Conservation (phyloP, 53 echinoderm and acorn worm genomes). For the Hippasteria phrygiana region DNA sequence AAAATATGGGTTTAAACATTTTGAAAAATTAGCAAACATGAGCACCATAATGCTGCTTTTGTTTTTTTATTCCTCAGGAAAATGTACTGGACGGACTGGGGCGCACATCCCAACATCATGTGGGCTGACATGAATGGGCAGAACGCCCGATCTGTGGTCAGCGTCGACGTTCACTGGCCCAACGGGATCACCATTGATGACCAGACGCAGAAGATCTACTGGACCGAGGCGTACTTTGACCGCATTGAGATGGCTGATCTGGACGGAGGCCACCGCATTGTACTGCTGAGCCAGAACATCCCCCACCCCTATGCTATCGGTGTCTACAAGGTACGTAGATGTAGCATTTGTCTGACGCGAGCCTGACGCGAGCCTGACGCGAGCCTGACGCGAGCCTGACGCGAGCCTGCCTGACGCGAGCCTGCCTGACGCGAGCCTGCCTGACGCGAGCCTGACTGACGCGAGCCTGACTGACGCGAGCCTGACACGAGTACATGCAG, state of each 20-base stretch:
- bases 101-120: slow-evolving; percentile 65
- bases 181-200: slow-evolving; percentile 97
- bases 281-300: slow-evolving; percentile 69
- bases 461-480: too few relatives aligned
- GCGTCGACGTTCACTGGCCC: slow-evolving; percentile 85
- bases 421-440: too few relatives aligned
- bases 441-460: too few relatives aligned
- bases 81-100: slow-evolving; percentile 99
- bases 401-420: too few relatives aligned
- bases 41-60: neutral
- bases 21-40: neutral
- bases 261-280: slow-evolving; percentile 77
- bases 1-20: too few relatives aligned
- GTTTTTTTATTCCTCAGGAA: slow-evolving; percentile 46
- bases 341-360: too few relatives aligned
- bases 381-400: too few relatives aligned
- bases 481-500: too few relatives aligned
- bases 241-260: slow-evolving; percentile 81
- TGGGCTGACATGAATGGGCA: slow-evolving; percentile 84
- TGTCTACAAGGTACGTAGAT: slow-evolving; percentile 95
- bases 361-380: too few relatives aligned
- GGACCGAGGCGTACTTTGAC: slow-evolving; percentile 94
- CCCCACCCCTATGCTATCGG: slow-evolving; percentile 94
- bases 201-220: slow-evolving; percentile 76
- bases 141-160: slow-evolving; percentile 30